Evolutionary conservation across 2,888 invertebrate genomes (phyloP), one percentile per base, ranked within the genome.

Genomic region (Hipparchia sbordonii): DNA sequence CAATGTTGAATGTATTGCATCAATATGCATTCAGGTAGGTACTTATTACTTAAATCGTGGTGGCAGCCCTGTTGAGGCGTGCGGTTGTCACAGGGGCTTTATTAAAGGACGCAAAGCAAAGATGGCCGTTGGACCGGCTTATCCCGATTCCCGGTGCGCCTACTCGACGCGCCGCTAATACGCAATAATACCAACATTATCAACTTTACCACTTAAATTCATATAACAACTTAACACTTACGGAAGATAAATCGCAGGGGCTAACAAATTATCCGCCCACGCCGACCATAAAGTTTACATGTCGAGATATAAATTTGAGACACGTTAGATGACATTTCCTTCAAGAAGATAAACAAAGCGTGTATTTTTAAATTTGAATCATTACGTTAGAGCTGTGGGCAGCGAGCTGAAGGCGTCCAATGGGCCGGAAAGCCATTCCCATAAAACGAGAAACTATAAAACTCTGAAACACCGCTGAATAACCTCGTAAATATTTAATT

Each of bases 41-140:
- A 23, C 13, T 46, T 52, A 77, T 77, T 73, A 74, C 73, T 75
- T 10, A 75, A 77, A 76, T 70, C 67, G 71, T 75, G 74, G 71
- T 77, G 77, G 80, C 82, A 90, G 80, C 91, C 92, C 91, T 91
- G 85, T 79, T 79, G 78, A 82, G 81, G 82, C 82, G 84, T 82
- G 85, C 87, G 87, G 89, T 90, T 91, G 92, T 92, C 92, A 89
- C 88, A 83, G 84, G 85, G 84, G 87, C 90, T 91, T 89, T 91
- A 92, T 90, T 91, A 92, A 91, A 91, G 87, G 88, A 88, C 87
- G 85, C 85, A 86, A 86, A 87, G 87, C 85, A 86, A 90, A 89
- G 90, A 91, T 89, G 89, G 89, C 89, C 89, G 91, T 89, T 87
- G 88, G 91, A 92, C 92, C 92, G 92, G 93, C 89, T 92, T 90